phyloP scores from a whole-genome alignment of 2,113 vertebrate species.

The Aspiorhynchus laticeps region DNA sequence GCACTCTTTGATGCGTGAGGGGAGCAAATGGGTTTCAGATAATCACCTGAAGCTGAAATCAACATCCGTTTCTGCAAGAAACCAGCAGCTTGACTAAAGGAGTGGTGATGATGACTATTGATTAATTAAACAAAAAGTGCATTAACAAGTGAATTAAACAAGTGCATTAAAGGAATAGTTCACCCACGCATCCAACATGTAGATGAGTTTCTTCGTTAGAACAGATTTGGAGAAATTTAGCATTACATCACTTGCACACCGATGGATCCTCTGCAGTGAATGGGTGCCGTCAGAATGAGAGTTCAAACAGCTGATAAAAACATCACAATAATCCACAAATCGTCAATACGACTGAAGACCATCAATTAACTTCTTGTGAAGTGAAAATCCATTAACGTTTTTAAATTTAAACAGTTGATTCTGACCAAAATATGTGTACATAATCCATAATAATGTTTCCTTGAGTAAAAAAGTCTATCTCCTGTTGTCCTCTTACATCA shows the following conservation, averaged over 20 bases:
- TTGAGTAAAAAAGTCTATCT: not conserved
- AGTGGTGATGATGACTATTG: not conserved
- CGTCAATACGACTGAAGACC: not conserved
- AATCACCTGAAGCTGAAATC: conserved; percentile 9
- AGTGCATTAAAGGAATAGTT: not conserved
- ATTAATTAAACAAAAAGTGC: not conserved
- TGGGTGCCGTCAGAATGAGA: not conserved
- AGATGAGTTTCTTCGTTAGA: not conserved
- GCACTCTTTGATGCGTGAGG: not conserved
- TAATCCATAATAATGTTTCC: not conserved
- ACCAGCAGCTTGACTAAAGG: conserved; percentile 12
- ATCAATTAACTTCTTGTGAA: not conserved
- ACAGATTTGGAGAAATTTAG: not conserved
- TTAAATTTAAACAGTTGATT: not conserved
- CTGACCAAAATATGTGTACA: not conserved
- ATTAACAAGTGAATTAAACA: conserved; percentile 1
- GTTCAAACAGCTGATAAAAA: not conserved
- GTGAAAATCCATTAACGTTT: too few relatives aligned
- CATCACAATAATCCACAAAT: not conserved
- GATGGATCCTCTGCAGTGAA: not conserved
- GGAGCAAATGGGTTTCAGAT: conserved; percentile 27
- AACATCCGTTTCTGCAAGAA: not conserved
- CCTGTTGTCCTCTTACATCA: not conserved
- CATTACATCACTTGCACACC: not conserved
- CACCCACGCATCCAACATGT: not conserved